These are phyloP conservation scores for Drosophila ogumai DNA, from an alignment of 1,140 invertebrate genomes.

Conservation along the genomic window DNA sequence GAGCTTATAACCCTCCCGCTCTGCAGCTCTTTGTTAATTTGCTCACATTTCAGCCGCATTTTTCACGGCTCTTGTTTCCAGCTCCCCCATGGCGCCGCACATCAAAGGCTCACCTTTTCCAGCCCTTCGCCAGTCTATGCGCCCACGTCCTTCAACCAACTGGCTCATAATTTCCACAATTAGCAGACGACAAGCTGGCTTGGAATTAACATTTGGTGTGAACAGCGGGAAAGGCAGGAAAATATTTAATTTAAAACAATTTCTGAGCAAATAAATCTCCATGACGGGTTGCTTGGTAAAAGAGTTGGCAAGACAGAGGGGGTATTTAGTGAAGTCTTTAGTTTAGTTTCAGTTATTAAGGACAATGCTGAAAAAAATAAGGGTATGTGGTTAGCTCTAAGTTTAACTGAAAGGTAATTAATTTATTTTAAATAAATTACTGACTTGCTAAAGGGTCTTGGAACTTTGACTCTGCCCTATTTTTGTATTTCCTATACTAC, in stretches of 20 bases:
- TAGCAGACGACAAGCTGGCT: constrained; percentile 45
- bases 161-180: constrained; percentile 63
- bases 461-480: not conserved
- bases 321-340: not conserved
- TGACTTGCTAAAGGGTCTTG: not conserved
- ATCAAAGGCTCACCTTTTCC: constrained; percentile 25
- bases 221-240: constrained; percentile 6
- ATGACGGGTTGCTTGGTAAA: not conserved
- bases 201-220: constrained; percentile 40
- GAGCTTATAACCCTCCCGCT: not conserved
- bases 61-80: constrained; percentile 28
- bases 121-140: not conserved
- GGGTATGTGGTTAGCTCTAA: not conserved
- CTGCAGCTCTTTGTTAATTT: constrained; percentile 32
- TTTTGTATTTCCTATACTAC: not conserved
- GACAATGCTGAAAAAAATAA: too few relatives aligned
- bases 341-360: not conserved
- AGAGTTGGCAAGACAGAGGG: not conserved
- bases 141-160: constrained; percentile 7
- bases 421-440: not conserved
- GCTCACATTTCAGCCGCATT: constrained; percentile 19
- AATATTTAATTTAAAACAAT: constrained; percentile 45
- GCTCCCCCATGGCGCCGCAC: constrained; percentile 27
- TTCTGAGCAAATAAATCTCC: constrained; percentile 39
- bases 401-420: not conserved